Percentiles rank a stretch among this genome's conserved stretches.
These are phyloP conservation scores for Amblyopsis rosae DNA, from an alignment of 2,113 vertebrate species.

Conservation along the genomic window DNA sequence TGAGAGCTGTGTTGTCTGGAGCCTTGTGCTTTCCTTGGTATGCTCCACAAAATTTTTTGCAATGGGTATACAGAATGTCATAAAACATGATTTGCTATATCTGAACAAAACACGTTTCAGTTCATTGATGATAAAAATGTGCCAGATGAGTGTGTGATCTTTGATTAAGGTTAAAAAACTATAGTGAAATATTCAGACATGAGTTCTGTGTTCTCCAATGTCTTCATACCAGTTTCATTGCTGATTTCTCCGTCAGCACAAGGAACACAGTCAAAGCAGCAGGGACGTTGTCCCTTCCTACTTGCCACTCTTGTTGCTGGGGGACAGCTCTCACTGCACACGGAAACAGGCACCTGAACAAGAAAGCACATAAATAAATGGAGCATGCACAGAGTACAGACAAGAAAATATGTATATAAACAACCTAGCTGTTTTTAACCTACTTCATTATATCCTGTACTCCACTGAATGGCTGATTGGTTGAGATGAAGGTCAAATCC, in stretches of 20 bases:
- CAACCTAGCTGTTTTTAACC: neutral
- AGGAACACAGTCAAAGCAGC: constrained; percentile 80
- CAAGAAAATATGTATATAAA: neutral
- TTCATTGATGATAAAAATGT: neutral
- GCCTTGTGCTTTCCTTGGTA: no score
- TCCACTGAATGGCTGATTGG: constrained; percentile 52
- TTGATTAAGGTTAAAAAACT: no score
- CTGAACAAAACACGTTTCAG: neutral
- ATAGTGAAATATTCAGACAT: no score
- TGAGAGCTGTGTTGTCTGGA: no score
- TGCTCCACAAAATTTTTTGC: no score
- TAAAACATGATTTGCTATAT: neutral
- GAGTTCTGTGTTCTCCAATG: no score
- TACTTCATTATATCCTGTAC: constrained; percentile 7
- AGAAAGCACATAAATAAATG: neutral
- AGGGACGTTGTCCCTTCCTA: constrained; percentile 72
- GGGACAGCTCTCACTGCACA: constrained; percentile 75
- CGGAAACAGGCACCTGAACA: constrained; percentile 61
- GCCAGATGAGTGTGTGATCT: no score
- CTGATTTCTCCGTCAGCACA: constrained; percentile 79
- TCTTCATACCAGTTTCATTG: constrained; percentile 59
- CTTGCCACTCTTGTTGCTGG: constrained; percentile 72
- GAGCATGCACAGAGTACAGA: neutral
- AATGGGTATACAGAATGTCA: no score
- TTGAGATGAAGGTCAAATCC: constrained; percentile 52